A percentile compares a stretch with the other conserved stretches of the same genome.
phyloP scores from a whole-genome alignment of 2,113 vertebrate genomes.

The Rutilus rutilus region DNA sequence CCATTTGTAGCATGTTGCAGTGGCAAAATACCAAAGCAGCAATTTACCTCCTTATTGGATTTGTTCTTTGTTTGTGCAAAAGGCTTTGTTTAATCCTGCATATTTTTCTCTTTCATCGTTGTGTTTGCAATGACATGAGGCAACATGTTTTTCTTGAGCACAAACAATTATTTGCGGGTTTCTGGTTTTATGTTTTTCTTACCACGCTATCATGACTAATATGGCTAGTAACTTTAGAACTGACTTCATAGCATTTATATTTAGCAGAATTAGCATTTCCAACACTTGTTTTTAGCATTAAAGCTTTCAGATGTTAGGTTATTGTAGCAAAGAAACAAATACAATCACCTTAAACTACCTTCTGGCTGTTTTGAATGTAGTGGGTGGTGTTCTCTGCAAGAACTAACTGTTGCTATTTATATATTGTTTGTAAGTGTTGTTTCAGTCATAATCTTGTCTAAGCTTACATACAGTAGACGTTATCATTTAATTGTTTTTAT shows the following conservation, averaged over 20 bases:
- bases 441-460: not conserved
- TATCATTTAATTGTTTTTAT: not conserved
- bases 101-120: conserved; percentile 20
- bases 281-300: conserved; percentile 45
- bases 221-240: conserved; percentile 59
- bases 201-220: conserved; percentile 60
- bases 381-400: not conserved
- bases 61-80: conserved; percentile 36
- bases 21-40: conserved; percentile 13
- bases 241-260: conserved; percentile 61
- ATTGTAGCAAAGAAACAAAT: conserved; percentile 61
- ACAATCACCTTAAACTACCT: conserved; percentile 67
- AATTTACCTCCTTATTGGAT: not conserved
- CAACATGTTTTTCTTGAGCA: not conserved
- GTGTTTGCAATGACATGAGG: conserved; percentile 26
- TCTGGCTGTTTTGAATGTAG: conserved; percentile 54
- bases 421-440: not conserved
- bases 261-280: conserved; percentile 64
- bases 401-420: not conserved
- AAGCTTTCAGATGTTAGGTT: conserved; percentile 43
- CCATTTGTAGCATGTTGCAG: not conserved
- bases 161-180: conserved; percentile 28
- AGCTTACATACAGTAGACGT: not conserved
- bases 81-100: conserved; percentile 18
- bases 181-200: conserved; percentile 61